These are phyloP conservation scores for Eupithecia subfuscata DNA, from an alignment of 2,888 invertebrate species.

Conservation along the genomic window DNA sequence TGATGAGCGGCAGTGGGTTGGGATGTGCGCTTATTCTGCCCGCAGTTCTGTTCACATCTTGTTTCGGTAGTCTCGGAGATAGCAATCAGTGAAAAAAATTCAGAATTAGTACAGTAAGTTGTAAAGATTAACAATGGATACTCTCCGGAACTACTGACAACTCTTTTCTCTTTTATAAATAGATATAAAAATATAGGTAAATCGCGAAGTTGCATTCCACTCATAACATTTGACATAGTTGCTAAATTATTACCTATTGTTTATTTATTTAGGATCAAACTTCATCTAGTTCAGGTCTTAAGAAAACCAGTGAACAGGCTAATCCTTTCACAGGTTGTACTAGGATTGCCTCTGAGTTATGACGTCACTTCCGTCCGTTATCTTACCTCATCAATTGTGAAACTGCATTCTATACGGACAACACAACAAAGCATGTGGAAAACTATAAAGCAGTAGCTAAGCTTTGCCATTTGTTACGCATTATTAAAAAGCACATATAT, in stretches of 20 bases:
- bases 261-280: background rate
- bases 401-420: constrained; percentile 22
- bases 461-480: too few species aligned
- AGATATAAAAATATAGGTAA: background rate
- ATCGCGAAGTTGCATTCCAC: background rate
- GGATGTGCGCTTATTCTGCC: background rate
- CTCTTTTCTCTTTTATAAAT: background rate
- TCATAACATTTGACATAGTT: background rate
- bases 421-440: too few species aligned
- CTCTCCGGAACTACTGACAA: background rate
- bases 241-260: background rate
- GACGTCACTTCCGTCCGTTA: constrained; percentile 23
- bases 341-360: constrained; percentile 19
- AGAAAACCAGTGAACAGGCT: background rate
- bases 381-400: constrained; percentile 32
- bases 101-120: background rate
- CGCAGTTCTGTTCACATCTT: background rate
- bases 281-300: background rate
- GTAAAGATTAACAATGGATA: background rate
- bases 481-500: too few species aligned
- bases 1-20: background rate
- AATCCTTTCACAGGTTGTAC: background rate
- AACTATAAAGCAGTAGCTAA: too few species aligned
- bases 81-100: background rate
- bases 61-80: background rate